Evolutionary conservation across 53 echinoderm and acorn worm genomes (phyloP).

Genomic region (Temnopleurus reevesii): DNA sequence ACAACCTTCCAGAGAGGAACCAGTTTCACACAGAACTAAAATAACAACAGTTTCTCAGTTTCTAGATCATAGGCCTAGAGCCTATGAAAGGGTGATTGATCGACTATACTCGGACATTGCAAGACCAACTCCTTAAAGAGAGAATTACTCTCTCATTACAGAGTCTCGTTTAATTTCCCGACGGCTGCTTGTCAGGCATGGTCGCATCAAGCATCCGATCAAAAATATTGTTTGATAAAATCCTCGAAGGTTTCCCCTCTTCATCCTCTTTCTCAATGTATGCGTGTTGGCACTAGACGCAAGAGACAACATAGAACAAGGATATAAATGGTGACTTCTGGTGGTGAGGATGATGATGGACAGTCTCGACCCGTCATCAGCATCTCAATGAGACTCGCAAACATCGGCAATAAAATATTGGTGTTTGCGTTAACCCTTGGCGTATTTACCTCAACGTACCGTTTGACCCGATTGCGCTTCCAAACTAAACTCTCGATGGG

Average conservation of each 20-base stretch:
- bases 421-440: slow-evolving; percentile 48
- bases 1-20: no score
- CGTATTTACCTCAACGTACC: slow-evolving; percentile 34
- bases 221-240: slow-evolving; percentile 46
- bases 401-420: slow-evolving; percentile 50
- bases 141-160: not conserved
- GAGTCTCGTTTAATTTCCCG: not conserved
- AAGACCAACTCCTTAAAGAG: no score
- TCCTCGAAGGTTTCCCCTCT: not conserved
- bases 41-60: no score
- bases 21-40: no score
- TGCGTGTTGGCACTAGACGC: slow-evolving; percentile 47
- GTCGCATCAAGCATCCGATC: slow-evolving; percentile 39
- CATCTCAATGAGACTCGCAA: slow-evolving; percentile 41
- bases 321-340: not conserved
- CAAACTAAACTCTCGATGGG: not conserved
- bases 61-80: no score
- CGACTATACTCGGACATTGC: no score
- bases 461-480: slow-evolving; percentile 38
- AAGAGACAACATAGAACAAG: not conserved
- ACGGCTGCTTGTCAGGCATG: slow-evolving; percentile 26
- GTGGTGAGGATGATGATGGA: slow-evolving; percentile 36
- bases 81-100: no score
- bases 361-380: not conserved
- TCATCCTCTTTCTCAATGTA: not conserved